Base-by-base conservation (phyloP, 2,797 vertebrate species). In the Salmo trutta region DNA sequence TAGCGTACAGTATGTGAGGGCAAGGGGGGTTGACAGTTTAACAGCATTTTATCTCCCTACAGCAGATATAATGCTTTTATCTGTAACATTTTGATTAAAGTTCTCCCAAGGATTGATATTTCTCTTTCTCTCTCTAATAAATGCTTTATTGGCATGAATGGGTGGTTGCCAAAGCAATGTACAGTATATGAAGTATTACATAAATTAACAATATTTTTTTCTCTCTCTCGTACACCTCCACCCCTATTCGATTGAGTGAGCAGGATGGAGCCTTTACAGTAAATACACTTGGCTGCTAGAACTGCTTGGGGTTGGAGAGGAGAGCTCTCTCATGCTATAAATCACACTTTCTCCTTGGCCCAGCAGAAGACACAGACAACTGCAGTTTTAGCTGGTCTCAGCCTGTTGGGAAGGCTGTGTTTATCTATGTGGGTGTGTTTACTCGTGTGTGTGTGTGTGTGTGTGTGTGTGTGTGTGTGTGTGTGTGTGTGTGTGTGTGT, bases 31-130 rank as follows among this genome's bases (percentile, higher is more conserved):
- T 75, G 77, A 27, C 71, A 71, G 69, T 71, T 47, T 77, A 74
- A 69, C 56, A 24, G n/a, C 56, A 51, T 67, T 68, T 10, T 47
- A 59, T 70, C 82, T 29, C 41, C 77, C 66, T 24, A 79, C 76
- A 75, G 69, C 76, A 47, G 41, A 47, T 47, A 47, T 84, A 79
- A 84, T 88, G 73, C 41, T 47, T 41, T 47, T 47, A 87, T 54
- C 77, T 53, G 59, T 47, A 85, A 70, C 47, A 74, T 78, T 73
- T 41, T 81, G 54, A 87, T 81, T 75, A 76, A 77, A 85, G 76
- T 79, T 83, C 73, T 77, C 68, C 52, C 51, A 14, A 47, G 36
- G 59, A 12, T 24, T 75, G 15, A 5, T 14, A 5, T 54, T 24
- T 54, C 59, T 76, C 69, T 75, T 62, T 70, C 29, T 64, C n/a